Conservation (phyloP, 2,888 invertebrate species). For the Latrodectus hesperus region DNA sequence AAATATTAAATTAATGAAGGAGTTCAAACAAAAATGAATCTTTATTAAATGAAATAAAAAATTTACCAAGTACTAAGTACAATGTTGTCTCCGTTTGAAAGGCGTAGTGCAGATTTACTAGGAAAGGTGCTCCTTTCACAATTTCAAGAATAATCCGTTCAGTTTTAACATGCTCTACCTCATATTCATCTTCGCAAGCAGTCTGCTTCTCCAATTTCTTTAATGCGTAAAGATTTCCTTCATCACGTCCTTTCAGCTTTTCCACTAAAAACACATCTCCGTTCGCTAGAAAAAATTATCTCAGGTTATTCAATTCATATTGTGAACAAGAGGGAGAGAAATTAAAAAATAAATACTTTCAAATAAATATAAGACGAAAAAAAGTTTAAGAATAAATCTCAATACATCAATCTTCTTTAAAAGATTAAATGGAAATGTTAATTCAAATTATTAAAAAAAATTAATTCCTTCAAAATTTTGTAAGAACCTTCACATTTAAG, state of each 20-base stretch:
- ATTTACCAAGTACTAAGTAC: constrained; percentile 95
- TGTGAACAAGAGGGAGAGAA: no score
- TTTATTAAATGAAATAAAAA: neutral
- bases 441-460: neutral
- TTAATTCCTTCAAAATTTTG: no score
- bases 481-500: no score
- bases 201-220: constrained; percentile 97
- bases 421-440: neutral
- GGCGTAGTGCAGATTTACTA: constrained; percentile 97
- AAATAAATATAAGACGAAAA: no score
- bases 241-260: constrained; percentile 88
- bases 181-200: constrained; percentile 94
- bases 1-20: no score
- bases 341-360: no score
- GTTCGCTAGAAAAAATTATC: constrained; percentile 81
- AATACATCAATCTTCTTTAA: neutral
- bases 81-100: constrained; percentile 98
- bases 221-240: constrained; percentile 95
- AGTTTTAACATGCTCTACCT: constrained; percentile 96
- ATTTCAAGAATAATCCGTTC: constrained; percentile 97
- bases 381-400: neutral
- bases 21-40: no score
- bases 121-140: constrained; percentile 93
- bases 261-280: constrained; percentile 97
- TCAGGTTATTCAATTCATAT: neutral